Evolutionary conservation across 2,797 vertebrate species (phyloP).

Genomic region (Falco peregrinus): DNA sequence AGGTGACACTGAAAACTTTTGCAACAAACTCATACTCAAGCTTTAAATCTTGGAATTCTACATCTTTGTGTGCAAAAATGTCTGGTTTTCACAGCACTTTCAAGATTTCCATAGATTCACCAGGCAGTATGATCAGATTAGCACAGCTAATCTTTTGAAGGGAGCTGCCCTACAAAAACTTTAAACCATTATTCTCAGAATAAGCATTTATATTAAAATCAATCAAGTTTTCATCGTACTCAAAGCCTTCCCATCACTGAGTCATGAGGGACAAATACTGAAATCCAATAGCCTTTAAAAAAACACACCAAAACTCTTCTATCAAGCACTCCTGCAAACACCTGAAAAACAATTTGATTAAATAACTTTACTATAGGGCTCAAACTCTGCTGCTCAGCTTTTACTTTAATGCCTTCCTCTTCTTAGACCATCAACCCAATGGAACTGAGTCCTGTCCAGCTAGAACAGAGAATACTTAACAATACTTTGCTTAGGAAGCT

Average conservation of each 20-base stretch:
- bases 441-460: neutral
- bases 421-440: neutral
- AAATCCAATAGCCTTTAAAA: neutral
- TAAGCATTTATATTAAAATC: conserved; percentile 47
- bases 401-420: neutral
- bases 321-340: neutral
- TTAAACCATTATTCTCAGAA: conserved; percentile 64
- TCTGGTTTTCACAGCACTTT: neutral
- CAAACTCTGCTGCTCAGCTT: neutral
- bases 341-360: neutral
- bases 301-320: neutral
- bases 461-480: neutral
- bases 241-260: neutral
- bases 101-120: conserved; percentile 52
- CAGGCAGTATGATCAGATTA: conserved; percentile 45
- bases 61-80: neutral
- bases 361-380: neutral
- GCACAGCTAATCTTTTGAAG: conserved; percentile 56
- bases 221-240: neutral
- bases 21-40: neutral
- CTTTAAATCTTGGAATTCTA: neutral
- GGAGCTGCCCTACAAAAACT: conserved; percentile 55
- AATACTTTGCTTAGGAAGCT: neutral
- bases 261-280: neutral
- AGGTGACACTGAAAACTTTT: neutral